A percentile compares a stretch with the other conserved stretches of the same genome.
Evolutionary conservation across 2,113 vertebrate species (phyloP).

Genomic region (Pollimyrus isidori): DNA sequence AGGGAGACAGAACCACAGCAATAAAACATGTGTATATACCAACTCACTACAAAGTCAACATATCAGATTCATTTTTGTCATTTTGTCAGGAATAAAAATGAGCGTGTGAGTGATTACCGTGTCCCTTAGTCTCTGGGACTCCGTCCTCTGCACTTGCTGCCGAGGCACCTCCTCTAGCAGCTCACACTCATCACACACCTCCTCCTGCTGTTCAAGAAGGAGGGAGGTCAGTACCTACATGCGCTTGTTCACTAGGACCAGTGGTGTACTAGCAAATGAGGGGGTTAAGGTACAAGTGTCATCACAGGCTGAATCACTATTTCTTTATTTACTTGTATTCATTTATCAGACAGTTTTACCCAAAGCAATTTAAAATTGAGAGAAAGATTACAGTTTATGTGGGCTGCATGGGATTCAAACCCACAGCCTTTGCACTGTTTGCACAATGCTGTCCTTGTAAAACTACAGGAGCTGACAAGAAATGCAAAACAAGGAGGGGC

Average conservation of each 20-base stretch:
- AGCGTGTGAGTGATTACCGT: slow-evolving; percentile 49
- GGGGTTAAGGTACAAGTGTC: not conserved
- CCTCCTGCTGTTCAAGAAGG: slow-evolving; percentile 57
- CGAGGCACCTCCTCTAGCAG: slow-evolving; percentile 25
- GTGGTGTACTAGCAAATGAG: slow-evolving; percentile 56
- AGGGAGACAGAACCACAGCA: not conserved
- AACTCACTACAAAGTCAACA: not conserved
- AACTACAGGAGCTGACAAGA: not conserved
- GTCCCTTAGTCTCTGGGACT: slow-evolving; percentile 57
- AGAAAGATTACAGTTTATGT: not conserved
- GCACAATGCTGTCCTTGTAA: not conserved
- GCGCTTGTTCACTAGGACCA: slow-evolving; percentile 67
- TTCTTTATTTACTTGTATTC: not conserved
- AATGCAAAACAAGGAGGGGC: not conserved
- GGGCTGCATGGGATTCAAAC: not conserved
- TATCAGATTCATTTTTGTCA: not conserved
- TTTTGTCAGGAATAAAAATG: not conserved
- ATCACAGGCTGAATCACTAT: not conserved
- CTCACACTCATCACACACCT: slow-evolving; percentile 48
- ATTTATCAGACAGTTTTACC: not conserved
- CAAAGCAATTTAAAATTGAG: not conserved
- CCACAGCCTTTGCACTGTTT: not conserved
- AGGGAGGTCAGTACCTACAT: slow-evolving; percentile 41
- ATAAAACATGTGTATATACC: not conserved
- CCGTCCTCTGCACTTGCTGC: slow-evolving; percentile 51